Evolutionary conservation across 2,888 invertebrate species (phyloP).

Genomic region (Heliconius hortense): DNA sequence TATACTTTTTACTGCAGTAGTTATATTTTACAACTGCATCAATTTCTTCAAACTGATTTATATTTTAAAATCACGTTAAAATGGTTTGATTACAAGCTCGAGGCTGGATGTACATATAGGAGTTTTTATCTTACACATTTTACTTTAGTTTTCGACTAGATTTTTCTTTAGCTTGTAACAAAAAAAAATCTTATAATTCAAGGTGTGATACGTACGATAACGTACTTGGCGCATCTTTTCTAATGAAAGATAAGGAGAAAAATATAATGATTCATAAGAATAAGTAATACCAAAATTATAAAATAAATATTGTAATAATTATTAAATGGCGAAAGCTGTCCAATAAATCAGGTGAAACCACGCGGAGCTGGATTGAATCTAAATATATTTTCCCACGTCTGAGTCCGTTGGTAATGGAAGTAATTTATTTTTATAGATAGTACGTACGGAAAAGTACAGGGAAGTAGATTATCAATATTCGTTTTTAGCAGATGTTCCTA

Average conservation of each 20-base stretch:
- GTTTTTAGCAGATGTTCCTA: slow-evolving; percentile 11
- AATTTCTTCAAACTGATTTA: neutral
- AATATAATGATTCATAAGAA: neutral
- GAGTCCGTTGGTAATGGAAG: slow-evolving; percentile 34
- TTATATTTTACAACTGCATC: neutral
- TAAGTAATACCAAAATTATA: neutral
- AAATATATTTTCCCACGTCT: slow-evolving; percentile 36
- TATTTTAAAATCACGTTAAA: neutral
- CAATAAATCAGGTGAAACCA: slow-evolving; percentile 27
- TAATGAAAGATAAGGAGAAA: neutral
- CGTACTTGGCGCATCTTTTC: neutral
- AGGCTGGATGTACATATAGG: neutral
- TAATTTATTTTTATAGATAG: slow-evolving; percentile 33
- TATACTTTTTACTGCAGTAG: neutral
- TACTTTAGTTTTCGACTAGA: neutral
- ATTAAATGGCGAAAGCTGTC: neutral
- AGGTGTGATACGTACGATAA: neutral
- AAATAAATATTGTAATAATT: neutral
- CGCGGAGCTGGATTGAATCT: slow-evolving; percentile 25
- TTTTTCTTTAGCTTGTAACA: neutral
- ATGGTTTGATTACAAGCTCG: neutral
- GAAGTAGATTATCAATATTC: slow-evolving; percentile 12
- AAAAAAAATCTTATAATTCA: too few relatives aligned
- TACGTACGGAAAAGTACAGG: slow-evolving; percentile 21
- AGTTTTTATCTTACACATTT: neutral